Evolutionary conservation across 2,888 invertebrate genomes (phyloP).

Genomic region (Agrotis puta): DNA sequence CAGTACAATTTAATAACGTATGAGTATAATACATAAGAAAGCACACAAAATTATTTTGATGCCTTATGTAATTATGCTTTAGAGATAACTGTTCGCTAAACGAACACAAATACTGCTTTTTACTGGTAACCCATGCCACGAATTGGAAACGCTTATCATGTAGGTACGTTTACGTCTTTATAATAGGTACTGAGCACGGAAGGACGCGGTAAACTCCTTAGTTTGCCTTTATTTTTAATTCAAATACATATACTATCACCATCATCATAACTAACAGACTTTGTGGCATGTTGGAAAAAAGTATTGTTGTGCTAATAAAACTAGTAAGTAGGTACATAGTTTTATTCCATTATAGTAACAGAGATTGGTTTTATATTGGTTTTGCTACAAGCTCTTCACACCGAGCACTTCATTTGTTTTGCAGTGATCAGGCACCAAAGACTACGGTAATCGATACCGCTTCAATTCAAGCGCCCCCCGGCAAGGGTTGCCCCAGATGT

Average conservation of each 20-base stretch:
- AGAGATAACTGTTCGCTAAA: too few relatives aligned
- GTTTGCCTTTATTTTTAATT: not conserved
- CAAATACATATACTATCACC: not conserved
- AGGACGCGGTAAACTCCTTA: not conserved
- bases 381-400: constrained; percentile 5
- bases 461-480: constrained; percentile 94
- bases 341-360: constrained; percentile 6
- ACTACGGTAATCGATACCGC: constrained; percentile 95
- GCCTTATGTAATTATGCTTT: too few relatives aligned
- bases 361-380: constrained; percentile 8
- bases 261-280: not conserved
- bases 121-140: too few relatives aligned
- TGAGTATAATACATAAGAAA: too few relatives aligned
- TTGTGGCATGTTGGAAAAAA: constrained; percentile 20
- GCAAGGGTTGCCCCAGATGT: constrained; percentile 97
- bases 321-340: too few relatives aligned
- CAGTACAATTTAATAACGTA: too few relatives aligned
- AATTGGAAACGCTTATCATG: too few relatives aligned
- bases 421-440: constrained; percentile 94
- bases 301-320: constrained; percentile 33
- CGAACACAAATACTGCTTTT: too few relatives aligned
- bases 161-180: too few relatives aligned
- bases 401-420: constrained; percentile 35
- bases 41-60: too few relatives aligned
- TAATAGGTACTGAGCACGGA: too few relatives aligned